Evolutionary conservation across 2,113 vertebrate genomes (phyloP), one percentile per base, ranked within the genome.

Genomic region (Passer montanus): DNA sequence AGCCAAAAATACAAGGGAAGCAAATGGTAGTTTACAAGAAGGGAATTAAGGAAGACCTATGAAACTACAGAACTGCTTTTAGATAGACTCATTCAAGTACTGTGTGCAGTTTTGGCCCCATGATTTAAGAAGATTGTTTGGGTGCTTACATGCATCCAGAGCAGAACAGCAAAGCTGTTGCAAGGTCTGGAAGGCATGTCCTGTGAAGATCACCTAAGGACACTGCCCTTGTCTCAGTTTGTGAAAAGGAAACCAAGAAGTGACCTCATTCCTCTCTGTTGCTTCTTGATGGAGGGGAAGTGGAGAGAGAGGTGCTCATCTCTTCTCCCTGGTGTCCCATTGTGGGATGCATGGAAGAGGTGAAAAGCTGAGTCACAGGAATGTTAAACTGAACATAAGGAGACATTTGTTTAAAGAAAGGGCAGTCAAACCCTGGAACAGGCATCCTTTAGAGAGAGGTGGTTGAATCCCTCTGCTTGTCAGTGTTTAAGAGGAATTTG

Each of bases 301-400:
- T 15, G 13, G 41, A 47, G 30, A 80, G 19, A 14, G 18, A 27
- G 20, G 2, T 84, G 41, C 41, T 27, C 31, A 43, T 33, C 16
- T 69, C 72, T 78, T 62, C 18, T 81, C 58, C 22, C 10, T 75
- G 28, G 13, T 44, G 9, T 55, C 11, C 41, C 46, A 14, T 47
- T 44, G 8, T 6, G 10, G 41, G 27, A 19, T 17, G 3, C 1
- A 1, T 56, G 9, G 31, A 66, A 79, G 10, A 6, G 7, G 7
- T 60, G 47, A 53, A 75, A 75, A 90, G 33, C 33, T 66, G 33
- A 9, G 0, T 24, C 21, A 15, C 20, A 20, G 43, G 22, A 62
- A 18, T 23, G 10, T 67, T 75, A 56, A 59, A 58, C 26, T 63
- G 37, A 53, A 47, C 15, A 9, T 33, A 22, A 68, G 7, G n/a